Evolutionary conservation across 2,797 vertebrate genomes (phyloP), one percentile per base, ranked within the genome.

Genomic region (Gambusia yucatana): DNA sequence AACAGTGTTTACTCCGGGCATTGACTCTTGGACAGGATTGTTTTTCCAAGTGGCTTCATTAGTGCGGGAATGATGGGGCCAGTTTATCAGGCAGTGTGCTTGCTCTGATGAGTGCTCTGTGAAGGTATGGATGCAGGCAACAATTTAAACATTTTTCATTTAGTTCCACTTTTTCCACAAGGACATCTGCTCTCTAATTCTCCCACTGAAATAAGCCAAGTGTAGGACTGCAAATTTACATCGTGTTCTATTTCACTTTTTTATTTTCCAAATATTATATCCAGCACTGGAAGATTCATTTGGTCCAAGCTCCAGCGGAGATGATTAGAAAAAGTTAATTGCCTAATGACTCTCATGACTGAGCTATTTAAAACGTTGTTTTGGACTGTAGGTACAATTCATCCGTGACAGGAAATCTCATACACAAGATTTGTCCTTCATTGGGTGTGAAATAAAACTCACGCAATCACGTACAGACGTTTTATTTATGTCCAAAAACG

Each of bases 41-140:
- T 82, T 87, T 82, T 77, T 22, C 48, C 39, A 16, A 70, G 61
- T 36, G 72, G 82, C 48, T 70, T 47, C 77, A 78, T 85, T 11
- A 36, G 57, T 8, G 14, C 5, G 2, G 59, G 67, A 33, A 39
- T 20, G 10, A 59, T 10, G 28, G 36, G 16, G 52, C 14, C 0
- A 59, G 28, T 76, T 63, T 48, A 48, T 14, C 63, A 67, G 59
- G 44, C 3, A 1, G 59, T 43, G 8, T 43, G 73, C 16, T 74
- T 1, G 28, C 59, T 55, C 70, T 50, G 65, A 79, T 82, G 69
- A 84, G 83, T 72, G 48, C 3, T 16, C 48, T 50, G 36, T 77
- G 52, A 48, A 36, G 41, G 57, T 63, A 74, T 20, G 41, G 36
- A 44, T 47, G 28, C 65, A 75, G 28, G 72, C 74, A 52, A 72